A percentile compares a stretch with the other conserved stretches of the same genome.
These are phyloP conservation scores for Rhagoletis zephyria DNA, from an alignment of 1,140 invertebrate species.

Conservation along the genomic window DNA sequence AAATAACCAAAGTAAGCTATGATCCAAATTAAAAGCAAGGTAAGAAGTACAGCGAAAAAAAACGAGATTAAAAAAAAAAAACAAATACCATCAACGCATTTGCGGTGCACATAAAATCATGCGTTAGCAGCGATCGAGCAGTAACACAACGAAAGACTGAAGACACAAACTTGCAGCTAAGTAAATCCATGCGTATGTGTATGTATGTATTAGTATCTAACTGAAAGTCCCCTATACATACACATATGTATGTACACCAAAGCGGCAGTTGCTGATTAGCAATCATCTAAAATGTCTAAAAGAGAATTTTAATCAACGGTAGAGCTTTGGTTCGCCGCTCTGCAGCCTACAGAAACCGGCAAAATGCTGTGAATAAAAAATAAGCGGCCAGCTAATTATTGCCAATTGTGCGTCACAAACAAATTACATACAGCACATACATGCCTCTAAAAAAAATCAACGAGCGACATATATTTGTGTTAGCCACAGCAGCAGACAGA, in stretches of 20 bases:
- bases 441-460: neutral
- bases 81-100: neutral
- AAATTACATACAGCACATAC: neutral
- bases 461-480: neutral
- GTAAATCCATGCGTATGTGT: neutral
- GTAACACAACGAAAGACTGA: neutral
- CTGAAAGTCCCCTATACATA: too few relatives aligned
- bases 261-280: neutral
- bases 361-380: neutral
- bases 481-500: too few relatives aligned
- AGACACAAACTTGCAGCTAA: neutral
- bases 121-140: neutral
- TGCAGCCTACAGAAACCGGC: neutral
- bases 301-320: neutral
- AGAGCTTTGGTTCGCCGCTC: neutral
- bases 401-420: neutral
- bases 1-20: neutral
- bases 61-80: neutral
- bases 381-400: neutral
- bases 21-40: slow-evolving; percentile 19
- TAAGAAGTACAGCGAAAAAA: neutral
- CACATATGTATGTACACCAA: neutral
- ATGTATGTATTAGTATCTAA: too few relatives aligned
- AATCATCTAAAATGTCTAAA: neutral
- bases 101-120: neutral